Conservation (phyloP, 1,140 invertebrate species). For the Oscheius sp. region DNA sequence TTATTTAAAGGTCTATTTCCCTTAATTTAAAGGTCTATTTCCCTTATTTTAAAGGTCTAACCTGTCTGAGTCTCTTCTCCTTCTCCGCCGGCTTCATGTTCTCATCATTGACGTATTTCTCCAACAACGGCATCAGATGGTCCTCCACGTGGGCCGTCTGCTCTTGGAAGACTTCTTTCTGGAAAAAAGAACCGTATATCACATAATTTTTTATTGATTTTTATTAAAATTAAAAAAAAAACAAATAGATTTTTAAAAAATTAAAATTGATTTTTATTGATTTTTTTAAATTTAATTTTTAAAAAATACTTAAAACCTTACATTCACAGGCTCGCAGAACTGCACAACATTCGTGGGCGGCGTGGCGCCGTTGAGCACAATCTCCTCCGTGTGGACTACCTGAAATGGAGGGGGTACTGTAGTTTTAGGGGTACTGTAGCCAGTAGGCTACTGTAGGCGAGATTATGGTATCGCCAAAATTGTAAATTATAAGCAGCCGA, state of each 20-base stretch:
- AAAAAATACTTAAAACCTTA: not conserved
- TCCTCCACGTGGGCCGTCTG: not conserved
- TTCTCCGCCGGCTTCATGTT: slow-evolving; percentile 4
- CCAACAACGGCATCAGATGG: not conserved
- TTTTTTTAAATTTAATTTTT: no score
- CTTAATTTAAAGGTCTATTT: no score
- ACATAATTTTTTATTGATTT: not conserved
- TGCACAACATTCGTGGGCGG: not conserved
- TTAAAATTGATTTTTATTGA: not conserved
- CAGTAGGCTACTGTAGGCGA: no score
- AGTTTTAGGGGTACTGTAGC: no score
- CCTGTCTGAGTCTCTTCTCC: not conserved
- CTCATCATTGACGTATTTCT: not conserved
- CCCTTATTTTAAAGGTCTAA: no score
- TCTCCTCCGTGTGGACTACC: not conserved
- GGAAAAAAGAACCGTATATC: no score
- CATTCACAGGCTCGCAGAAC: not conserved
- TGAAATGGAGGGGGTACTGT: no score
- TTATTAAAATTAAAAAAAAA: not conserved
- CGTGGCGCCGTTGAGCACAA: not conserved
- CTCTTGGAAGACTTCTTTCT: not conserved
- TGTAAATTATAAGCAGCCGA: no score
- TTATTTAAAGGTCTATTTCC: no score
- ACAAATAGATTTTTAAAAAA: not conserved
- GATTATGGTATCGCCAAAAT: no score